A percentile compares a stretch with the other conserved stretches of the same genome.
Conservation (phyloP, 2,888 invertebrate genomes). For the Trachelus iudaicus region DNA sequence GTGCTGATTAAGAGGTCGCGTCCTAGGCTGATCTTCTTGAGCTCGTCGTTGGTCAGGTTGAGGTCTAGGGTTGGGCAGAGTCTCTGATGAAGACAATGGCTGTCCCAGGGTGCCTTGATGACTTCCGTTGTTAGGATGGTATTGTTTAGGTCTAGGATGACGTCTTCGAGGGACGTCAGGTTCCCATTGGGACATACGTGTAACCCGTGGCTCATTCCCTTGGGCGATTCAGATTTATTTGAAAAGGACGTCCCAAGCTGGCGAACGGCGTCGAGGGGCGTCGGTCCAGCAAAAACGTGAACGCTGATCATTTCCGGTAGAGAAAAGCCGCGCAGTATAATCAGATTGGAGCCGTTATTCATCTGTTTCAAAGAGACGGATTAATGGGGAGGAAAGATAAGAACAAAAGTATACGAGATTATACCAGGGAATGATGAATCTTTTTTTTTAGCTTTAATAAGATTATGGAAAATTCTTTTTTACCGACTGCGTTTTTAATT, state of each 20-base stretch:
- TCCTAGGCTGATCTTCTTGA: slow-evolving; percentile 8
- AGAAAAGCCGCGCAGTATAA: slow-evolving; percentile 39
- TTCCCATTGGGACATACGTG: slow-evolving; percentile 38
- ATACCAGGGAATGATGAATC: no score
- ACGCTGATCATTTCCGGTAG: slow-evolving; percentile 33
- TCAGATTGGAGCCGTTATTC: slow-evolving; percentile 37
- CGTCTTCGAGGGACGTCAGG: slow-evolving; percentile 13
- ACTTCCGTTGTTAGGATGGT: slow-evolving; percentile 9
- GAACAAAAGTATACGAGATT: neutral
- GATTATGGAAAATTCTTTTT: no score
- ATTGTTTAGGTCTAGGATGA: neutral
- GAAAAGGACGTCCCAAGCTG: slow-evolving; percentile 24
- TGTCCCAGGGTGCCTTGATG: slow-evolving; percentile 33
- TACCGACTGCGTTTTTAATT: no score
- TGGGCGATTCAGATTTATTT: neutral
- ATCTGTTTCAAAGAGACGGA: slow-evolving; percentile 26
- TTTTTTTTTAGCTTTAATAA: no score
- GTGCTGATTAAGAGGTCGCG: slow-evolving; percentile 9
- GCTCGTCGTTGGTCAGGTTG: slow-evolving; percentile 8
- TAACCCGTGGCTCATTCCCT: slow-evolving; percentile 25
- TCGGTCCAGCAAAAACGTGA: slow-evolving; percentile 33
- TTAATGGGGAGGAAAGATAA: neutral
- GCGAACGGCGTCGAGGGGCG: slow-evolving; percentile 29
- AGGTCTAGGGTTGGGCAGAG: slow-evolving; percentile 28
- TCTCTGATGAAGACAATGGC: slow-evolving; percentile 37